Base-by-base conservation (phyloP, 2,888 invertebrate species). In the Troides helena region DNA sequence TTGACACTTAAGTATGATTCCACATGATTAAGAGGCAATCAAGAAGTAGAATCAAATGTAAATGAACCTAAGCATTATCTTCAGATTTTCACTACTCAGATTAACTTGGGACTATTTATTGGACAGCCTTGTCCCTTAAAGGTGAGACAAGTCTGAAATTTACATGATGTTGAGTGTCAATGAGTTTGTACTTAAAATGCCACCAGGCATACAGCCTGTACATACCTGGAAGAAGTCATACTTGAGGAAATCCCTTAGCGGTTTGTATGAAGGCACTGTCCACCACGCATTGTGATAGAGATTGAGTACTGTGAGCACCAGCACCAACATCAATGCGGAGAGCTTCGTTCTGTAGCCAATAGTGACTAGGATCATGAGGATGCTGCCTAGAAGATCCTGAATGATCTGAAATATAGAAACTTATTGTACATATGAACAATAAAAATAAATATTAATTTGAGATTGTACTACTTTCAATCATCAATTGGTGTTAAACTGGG, bases 191-290 rank as follows among this genome's bases (percentile, higher is more conserved):
- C 4, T 18, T 53, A 14, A 53, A 17, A 53, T 21, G 12, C n/a
- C 21, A 21, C 10, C 36, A 39, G 8, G 21, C 21, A 21, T 21
- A 21, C 21, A 21, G 2, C 1, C 5, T 12, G 7, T 4, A 56
- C 58, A 90, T 88, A 98, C 98, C 95, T 99, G 99, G 96, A 99
- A 99, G 94, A 99, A 99, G 93, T 99, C 99, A 85, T 99, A 99
- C 94, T 99, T 99, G 77, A 99, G 96, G 94, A 99, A 99, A 93
- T 99, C 99, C 87, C 99, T 94, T 78, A 99, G 96, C 68, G 99
- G 99, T 82, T 98, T 98, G 89, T 98, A 97, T 10, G 97, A 95
- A 5, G 99, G 98, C 85, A 99, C 96, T 80, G 95, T 95, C 99
- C 99, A 99, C 98, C 98, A 99, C 75, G 98, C 98, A 88, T 99